Percentiles rank a stretch among this genome's conserved stretches.
phyloP scores from a whole-genome alignment of 53 echinoderm and acorn worm species.

The Astropecten irregularis region DNA sequence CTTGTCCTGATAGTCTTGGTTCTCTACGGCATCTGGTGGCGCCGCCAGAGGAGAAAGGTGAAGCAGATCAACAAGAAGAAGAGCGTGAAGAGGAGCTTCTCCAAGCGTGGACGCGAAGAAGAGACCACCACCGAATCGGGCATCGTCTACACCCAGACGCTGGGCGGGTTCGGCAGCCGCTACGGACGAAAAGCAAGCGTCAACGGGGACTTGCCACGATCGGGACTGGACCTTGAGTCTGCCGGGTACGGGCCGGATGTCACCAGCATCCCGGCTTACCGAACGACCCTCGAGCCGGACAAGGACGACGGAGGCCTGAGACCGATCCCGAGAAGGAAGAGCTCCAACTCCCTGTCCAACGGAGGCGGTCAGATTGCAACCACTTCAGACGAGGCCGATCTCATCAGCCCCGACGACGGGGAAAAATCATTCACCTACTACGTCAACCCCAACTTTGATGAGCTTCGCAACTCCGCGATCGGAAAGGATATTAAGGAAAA shows the following conservation, averaged over 20 bases:
- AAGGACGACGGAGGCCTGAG: slow-evolving; percentile 40
- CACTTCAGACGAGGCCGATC: slow-evolving; percentile 1
- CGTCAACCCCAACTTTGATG: slow-evolving; percentile 69
- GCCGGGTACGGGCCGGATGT: slow-evolving; percentile 74
- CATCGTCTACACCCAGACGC: slow-evolving; percentile 41
- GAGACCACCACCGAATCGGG: slow-evolving; percentile 13
- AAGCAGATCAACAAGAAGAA: slow-evolving; percentile 52
- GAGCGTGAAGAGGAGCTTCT: slow-evolving; percentile 3
- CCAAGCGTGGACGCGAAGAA: not conserved
- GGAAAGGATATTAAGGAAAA: not conserved
- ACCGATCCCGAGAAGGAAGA: slow-evolving; percentile 64
- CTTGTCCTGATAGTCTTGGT: slow-evolving; percentile 55
- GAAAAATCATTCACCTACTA: slow-evolving; percentile 65
- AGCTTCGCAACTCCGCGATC: not conserved
- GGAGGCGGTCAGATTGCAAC: not conserved
- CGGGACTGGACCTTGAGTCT: slow-evolving; percentile 67
- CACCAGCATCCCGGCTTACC: slow-evolving; percentile 38
- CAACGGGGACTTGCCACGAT: slow-evolving; percentile 41
- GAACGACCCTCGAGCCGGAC: slow-evolving; percentile 23
- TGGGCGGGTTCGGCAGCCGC: slow-evolving; percentile 41
- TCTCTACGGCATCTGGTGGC: slow-evolving; percentile 63
- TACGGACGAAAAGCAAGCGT: slow-evolving; percentile 4
- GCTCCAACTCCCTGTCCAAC: not conserved
- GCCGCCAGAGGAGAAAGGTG: slow-evolving; percentile 57
- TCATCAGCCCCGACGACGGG: slow-evolving; percentile 14